Evolutionary conservation across 1,140 invertebrate species (phyloP), one percentile per base, ranked within the genome.

Genomic region (Whitmania pigra): DNA sequence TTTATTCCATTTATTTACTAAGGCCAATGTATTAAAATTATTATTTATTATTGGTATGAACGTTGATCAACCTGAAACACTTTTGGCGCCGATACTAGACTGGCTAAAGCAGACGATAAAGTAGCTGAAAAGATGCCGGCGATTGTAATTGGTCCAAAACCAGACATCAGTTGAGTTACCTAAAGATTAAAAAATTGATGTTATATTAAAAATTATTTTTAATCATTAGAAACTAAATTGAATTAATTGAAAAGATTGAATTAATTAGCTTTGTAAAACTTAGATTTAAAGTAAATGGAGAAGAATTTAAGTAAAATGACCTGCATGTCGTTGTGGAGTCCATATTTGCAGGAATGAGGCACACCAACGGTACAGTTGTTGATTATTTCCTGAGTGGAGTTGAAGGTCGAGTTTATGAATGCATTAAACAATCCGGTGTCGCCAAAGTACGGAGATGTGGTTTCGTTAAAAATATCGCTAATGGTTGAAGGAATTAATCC

Each of bases 51-150:
- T 6, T 36, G 6, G 2, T 36, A 36, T 36, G 31, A 6, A 72
- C 91, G 89, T 75, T 93, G 94, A 20, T 97, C 83, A 73, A 84
- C 85, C 79, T 86, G 85, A 73, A 87, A 87, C 74, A 87, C 83
- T 77, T 86, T 85, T 0, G 95, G 94, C 0, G 96, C 94, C 20
- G 92, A 94, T n/a, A 98, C 86, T 25, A 98, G 83, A 84, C 94
- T 94, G 0, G 94, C 96, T 3, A 98, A 84, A 2, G 95, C 94
- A 2, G 94, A 97, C 36, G 92, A 95, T 0, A 99, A 82, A 0
- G 94, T 96, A 0, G 95, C 95, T 0, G 94, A 94, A 82, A 94
- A 97, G 78, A 95, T 97, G 20, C 95, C 94, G 9, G 89, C 90
- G 78, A 94, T 96, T 76, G 97, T 95, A 0, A 99, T 84, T 0